These are phyloP conservation scores for Pionites leucogaster DNA, from an alignment of 2,113 vertebrate species.

Conservation along the genomic window DNA sequence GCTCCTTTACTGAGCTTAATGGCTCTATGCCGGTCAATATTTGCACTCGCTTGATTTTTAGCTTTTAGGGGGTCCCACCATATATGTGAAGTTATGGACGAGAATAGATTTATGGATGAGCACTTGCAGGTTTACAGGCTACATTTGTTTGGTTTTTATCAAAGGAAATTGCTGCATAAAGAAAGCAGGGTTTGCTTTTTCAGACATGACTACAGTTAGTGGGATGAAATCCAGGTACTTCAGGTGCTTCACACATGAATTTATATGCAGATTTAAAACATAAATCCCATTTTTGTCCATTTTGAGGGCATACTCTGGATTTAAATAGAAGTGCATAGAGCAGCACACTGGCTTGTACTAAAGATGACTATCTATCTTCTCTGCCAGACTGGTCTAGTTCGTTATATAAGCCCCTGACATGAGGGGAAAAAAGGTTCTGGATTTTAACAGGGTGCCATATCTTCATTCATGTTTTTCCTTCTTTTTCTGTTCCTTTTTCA, in stretches of 20 bases:
- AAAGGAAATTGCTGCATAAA: not conserved
- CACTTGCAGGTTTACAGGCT: not conserved
- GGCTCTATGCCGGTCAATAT: not conserved
- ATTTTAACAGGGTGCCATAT: not conserved
- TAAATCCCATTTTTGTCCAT: not conserved
- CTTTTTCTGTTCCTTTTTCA: not conserved
- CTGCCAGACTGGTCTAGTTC: not conserved
- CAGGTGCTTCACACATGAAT: not conserved
- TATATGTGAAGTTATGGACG: not conserved
- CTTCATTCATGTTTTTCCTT: not conserved
- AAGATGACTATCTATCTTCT: not conserved
- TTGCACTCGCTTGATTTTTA: not conserved
- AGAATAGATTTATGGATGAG: not conserved
- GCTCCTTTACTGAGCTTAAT: not conserved
- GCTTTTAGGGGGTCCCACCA: not conserved
- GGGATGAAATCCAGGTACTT: not conserved
- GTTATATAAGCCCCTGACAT: rapidly evolving
- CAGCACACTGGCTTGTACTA: not conserved
- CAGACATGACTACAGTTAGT: not conserved
- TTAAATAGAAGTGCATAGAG: not conserved
- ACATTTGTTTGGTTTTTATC: not conserved
- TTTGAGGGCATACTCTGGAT: not conserved
- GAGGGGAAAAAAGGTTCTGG: not conserved
- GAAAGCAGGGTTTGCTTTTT: rapidly evolving
- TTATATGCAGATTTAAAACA: not conserved